Percentiles rank a stretch among this genome's conserved stretches.
phyloP scores from a whole-genome alignment of 2,888 invertebrate species.

The Netelia fuscicornis region DNA sequence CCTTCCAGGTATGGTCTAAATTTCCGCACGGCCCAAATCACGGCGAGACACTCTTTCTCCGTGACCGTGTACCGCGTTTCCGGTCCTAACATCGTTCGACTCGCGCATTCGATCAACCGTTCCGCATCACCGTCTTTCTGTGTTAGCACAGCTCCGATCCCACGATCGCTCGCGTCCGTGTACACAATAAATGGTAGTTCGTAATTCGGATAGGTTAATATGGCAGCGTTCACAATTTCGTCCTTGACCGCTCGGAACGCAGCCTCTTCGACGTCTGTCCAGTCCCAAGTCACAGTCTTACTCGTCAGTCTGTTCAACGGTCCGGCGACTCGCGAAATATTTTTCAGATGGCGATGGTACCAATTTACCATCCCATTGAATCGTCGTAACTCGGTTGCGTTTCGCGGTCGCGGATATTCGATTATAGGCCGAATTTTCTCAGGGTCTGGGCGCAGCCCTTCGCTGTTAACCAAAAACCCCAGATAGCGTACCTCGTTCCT shows the following conservation, averaged over 20 bases:
- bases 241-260: slow-evolving; percentile 52
- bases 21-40: slow-evolving; percentile 57
- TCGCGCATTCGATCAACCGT: slow-evolving; percentile 47
- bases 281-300: slow-evolving; percentile 22
- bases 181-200: slow-evolving; percentile 51
- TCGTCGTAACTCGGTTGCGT: background rate
- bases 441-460: no score
- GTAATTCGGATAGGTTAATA: slow-evolving; percentile 66
- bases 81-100: slow-evolving; percentile 24
- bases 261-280: slow-evolving; percentile 34
- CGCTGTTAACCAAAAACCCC: no score
- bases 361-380: background rate
- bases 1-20: slow-evolving; percentile 68
- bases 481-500: no score
- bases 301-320: background rate
- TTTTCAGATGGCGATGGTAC: background rate
- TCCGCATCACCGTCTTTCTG: slow-evolving; percentile 51
- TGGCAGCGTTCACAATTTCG: slow-evolving; percentile 52
- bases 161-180: slow-evolving; percentile 64
- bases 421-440: background rate
- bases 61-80: slow-evolving; percentile 58
- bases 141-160: slow-evolving; percentile 63
- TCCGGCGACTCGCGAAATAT: background rate
- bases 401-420: slow-evolving; percentile 5
- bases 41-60: slow-evolving; percentile 60